These are phyloP conservation scores for Tyto alba DNA, from an alignment of 2,113 vertebrate species.

Conservation along the genomic window DNA sequence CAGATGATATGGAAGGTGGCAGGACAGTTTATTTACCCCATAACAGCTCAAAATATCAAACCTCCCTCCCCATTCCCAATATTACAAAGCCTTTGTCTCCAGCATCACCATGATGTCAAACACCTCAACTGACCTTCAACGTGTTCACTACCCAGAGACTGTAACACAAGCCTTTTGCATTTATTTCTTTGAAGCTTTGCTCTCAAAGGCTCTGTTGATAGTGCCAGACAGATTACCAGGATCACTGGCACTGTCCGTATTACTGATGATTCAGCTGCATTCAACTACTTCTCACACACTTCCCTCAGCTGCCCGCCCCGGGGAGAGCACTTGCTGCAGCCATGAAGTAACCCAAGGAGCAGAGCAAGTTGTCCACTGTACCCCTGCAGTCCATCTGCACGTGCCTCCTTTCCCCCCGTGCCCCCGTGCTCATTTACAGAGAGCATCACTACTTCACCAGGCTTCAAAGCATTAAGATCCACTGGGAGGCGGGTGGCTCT, in stretches of 20 bases:
- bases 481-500: background rate
- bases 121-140: background rate
- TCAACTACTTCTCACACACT: background rate
- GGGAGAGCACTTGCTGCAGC: background rate
- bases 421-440: background rate
- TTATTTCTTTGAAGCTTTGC: background rate
- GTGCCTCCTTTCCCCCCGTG: background rate
- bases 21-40: background rate
- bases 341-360: background rate
- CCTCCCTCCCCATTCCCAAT: background rate
- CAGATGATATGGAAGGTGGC: background rate
- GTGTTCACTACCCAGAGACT: background rate
- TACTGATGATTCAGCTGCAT: background rate
- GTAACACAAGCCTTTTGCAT: background rate
- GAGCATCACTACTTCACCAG: background rate
- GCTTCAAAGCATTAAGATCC: background rate
- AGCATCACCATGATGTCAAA: background rate
- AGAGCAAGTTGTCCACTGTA: background rate
- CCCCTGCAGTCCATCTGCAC: background rate
- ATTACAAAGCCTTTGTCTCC: background rate
- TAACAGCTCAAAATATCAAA: background rate
- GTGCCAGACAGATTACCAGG: background rate
- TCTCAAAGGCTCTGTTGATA: background rate
- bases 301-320: background rate
- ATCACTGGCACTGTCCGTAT: background rate